These are phyloP conservation scores for Ceyx erithaca DNA, from an alignment of 2,797 vertebrate genomes.

Conservation along the genomic window DNA sequence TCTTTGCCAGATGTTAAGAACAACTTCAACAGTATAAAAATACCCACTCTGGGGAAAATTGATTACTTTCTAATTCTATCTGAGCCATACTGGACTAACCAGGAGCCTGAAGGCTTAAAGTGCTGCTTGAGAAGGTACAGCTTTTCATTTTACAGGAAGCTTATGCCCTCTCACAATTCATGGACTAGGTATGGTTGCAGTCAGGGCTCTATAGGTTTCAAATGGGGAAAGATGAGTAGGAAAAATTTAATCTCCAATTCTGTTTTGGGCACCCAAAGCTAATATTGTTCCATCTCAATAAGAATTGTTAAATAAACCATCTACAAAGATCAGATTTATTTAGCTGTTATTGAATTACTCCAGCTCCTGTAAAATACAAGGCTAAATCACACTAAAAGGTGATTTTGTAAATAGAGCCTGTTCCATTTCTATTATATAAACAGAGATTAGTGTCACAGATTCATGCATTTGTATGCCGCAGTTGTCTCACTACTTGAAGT, in stretches of 20 bases:
- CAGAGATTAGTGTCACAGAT: constrained; percentile 37
- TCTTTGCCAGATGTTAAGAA: constrained; percentile 2
- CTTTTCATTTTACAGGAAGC: neutral
- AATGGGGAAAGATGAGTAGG: constrained; percentile 3
- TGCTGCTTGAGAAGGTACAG: constrained; percentile 15
- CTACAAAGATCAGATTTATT: constrained; percentile 58
- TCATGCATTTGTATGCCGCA: neutral
- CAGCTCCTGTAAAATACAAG: constrained; percentile 38
- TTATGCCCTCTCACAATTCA: neutral
- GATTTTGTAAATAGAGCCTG: constrained; percentile 59
- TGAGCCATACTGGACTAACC: neutral
- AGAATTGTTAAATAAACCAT: constrained; percentile 56
- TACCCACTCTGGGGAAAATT: neutral
- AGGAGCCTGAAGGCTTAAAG: constrained; percentile 9
- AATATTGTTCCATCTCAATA: constrained; percentile 11
- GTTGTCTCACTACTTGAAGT: constrained; percentile 7
- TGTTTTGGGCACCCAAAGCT: constrained; percentile 7
- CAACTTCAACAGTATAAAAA: constrained; percentile 8
- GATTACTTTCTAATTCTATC: neutral
- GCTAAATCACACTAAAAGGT: constrained; percentile 37
- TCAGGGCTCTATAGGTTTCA: neutral
- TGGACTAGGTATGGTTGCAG: neutral
- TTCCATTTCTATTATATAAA: constrained; percentile 61
- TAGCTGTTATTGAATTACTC: constrained; percentile 55
- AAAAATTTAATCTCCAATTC: constrained; percentile 20